Percentiles rank a stretch among this genome's conserved stretches.
These are phyloP conservation scores for Cacoxenus indagator DNA, from an alignment of 2,888 invertebrate genomes.

Conservation along the genomic window DNA sequence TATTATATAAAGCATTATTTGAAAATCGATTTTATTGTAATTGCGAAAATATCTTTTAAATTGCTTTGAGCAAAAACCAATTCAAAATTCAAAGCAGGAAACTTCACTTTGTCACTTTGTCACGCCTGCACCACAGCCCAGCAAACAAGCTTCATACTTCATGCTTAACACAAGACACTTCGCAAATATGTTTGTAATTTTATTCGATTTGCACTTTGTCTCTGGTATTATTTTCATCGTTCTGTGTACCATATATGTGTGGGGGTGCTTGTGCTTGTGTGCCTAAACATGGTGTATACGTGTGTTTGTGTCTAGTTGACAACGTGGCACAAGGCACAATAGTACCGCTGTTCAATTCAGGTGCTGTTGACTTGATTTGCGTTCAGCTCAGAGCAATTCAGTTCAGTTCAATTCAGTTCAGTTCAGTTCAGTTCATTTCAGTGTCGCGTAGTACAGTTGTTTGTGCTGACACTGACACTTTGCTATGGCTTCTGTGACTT, in stretches of 20 bases:
- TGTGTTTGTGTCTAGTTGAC: not conserved
- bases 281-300: not conserved
- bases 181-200: conserved; percentile 3
- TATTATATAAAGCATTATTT: conserved; percentile 37
- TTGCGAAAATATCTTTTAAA: conserved; percentile 59
- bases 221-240: not conserved
- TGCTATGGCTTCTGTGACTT: not conserved
- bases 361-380: too few relatives aligned
- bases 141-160: too few relatives aligned
- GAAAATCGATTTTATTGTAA: conserved; percentile 56
- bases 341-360: too few relatives aligned
- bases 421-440: not conserved
- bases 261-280: not conserved
- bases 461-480: conserved; percentile 6
- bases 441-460: too few relatives aligned
- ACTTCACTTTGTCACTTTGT: too few relatives aligned
- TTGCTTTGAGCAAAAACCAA: conserved; percentile 53
- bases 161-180: not conserved
- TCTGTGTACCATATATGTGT: not conserved
- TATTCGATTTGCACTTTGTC: conserved; percentile 4
- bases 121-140: too few relatives aligned
- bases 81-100: conserved; percentile 27
- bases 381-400: not conserved
- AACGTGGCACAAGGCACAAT: too few relatives aligned
- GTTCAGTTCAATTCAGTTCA: not conserved